These are phyloP conservation scores for Catostomus latipinnis DNA, from an alignment of 2,797 vertebrate genomes.

Conservation along the genomic window DNA sequence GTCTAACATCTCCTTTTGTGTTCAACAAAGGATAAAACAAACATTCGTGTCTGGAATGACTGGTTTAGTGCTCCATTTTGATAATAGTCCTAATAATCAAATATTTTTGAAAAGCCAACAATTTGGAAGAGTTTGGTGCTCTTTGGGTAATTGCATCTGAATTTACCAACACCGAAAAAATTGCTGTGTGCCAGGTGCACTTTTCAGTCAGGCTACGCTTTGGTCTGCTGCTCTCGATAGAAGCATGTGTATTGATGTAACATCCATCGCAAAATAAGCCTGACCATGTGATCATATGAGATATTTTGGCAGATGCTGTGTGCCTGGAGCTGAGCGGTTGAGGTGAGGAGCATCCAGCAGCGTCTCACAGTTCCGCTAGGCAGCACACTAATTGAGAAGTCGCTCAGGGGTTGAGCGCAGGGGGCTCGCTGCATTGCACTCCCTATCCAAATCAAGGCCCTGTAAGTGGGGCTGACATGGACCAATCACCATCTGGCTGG, in stretches of 20 bases:
- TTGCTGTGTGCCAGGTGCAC: slow-evolving; percentile 19
- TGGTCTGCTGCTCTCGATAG: slow-evolving; percentile 53
- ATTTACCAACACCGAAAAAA: slow-evolving; percentile 32
- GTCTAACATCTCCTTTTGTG: too few relatives aligned
- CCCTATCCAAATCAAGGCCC: slow-evolving; percentile 82
- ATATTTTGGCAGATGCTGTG: slow-evolving; percentile 59
- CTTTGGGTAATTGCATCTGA: neutral
- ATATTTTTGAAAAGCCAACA: neutral
- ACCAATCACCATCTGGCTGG: slow-evolving; percentile 81
- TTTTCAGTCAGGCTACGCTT: slow-evolving; percentile 45
- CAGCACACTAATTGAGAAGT: slow-evolving; percentile 89
- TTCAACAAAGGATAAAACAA: too few relatives aligned
- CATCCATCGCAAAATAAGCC: slow-evolving; percentile 57
- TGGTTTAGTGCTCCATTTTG: neutral
- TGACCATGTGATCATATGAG: slow-evolving; percentile 60
- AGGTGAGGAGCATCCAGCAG: slow-evolving; percentile 60
- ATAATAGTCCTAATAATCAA: neutral
- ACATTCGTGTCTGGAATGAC: too few relatives aligned
- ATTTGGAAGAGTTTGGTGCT: neutral
- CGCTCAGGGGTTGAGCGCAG: slow-evolving; percentile 80
- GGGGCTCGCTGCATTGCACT: slow-evolving; percentile 75
- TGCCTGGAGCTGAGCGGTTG: slow-evolving; percentile 50
- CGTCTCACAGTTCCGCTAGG: slow-evolving; percentile 82
- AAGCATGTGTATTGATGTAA: slow-evolving; percentile 61
- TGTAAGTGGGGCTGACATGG: slow-evolving; percentile 83